phyloP scores from a whole-genome alignment of 2,888 invertebrate species.

The Priapulus caudatus region DNA sequence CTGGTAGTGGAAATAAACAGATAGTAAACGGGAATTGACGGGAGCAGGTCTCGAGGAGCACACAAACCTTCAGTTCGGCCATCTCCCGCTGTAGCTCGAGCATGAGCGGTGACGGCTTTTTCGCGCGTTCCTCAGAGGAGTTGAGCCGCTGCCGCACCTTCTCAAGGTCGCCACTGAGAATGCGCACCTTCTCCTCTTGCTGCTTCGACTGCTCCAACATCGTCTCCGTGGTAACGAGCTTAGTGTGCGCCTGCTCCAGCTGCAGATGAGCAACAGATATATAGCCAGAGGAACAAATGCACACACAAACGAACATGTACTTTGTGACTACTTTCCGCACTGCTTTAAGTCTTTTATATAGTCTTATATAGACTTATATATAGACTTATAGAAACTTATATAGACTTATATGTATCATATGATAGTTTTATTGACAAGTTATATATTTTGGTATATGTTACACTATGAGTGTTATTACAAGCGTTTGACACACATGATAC shows the following conservation, averaged over 20 bases:
- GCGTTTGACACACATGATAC: no score
- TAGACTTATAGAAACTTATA: background rate
- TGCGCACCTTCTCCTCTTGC: slow-evolving; percentile 35
- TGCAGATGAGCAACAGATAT: slow-evolving; percentile 8
- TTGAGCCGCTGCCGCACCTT: slow-evolving; percentile 51
- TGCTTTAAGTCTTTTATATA: no score
- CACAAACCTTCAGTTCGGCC: slow-evolving; percentile 56
- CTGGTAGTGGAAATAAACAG: no score
- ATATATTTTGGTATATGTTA: no score
- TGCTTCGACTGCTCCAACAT: slow-evolving; percentile 22
- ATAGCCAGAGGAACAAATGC: no score
- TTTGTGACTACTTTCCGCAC: no score
- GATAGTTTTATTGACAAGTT: no score
- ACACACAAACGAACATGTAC: no score
- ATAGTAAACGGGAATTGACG: no score
- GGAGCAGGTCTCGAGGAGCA: no score
- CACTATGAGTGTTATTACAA: no score
- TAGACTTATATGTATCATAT: no score
- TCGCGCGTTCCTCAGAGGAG: slow-evolving; percentile 51
- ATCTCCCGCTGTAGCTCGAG: slow-evolving; percentile 58
- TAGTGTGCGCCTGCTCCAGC: slow-evolving; percentile 44
- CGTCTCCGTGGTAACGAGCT: slow-evolving; percentile 35
- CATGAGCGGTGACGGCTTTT: slow-evolving; percentile 50
- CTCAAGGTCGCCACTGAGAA: slow-evolving; percentile 51
- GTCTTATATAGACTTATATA: slow-evolving; percentile 4